These are phyloP conservation scores for Drosophila fuyamai DNA, from an alignment of 1,140 invertebrate genomes.

Conservation along the genomic window DNA sequence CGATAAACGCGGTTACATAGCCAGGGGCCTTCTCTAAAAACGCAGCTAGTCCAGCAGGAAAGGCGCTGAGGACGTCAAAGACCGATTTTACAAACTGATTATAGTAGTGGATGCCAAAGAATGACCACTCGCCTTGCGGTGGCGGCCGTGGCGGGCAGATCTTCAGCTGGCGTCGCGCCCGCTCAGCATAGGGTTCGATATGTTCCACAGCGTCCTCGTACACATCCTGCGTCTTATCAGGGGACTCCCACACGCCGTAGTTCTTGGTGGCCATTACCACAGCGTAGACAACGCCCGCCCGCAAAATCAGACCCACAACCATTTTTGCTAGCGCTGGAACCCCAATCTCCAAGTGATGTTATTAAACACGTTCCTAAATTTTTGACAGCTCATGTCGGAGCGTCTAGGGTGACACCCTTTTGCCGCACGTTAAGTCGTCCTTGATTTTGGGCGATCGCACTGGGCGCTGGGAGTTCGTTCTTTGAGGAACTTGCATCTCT, in stretches of 20 bases:
- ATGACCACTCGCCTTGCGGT: constrained; percentile 45
- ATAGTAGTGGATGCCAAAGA: constrained; percentile 55
- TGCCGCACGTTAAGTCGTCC: constrained; percentile 62
- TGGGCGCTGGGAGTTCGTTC: neutral
- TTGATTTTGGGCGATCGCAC: constrained; percentile 58
- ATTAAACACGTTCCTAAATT: constrained; percentile 1
- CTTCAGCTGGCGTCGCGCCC: constrained; percentile 30
- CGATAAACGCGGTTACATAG: neutral
- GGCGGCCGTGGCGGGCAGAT: constrained; percentile 50
- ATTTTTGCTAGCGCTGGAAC: constrained; percentile 21
- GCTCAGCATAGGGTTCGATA: constrained; percentile 30
- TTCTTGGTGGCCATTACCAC: constrained; percentile 45
- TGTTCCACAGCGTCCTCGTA: constrained; percentile 16
- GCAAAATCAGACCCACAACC: constrained; percentile 51
- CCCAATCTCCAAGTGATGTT: constrained; percentile 3
- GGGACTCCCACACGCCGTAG: constrained; percentile 53
- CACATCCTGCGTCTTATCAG: constrained; percentile 36
- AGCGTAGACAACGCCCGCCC: constrained; percentile 51
- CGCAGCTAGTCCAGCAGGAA: constrained; percentile 25
- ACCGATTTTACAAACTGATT: constrained; percentile 48
- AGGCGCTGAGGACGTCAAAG: constrained; percentile 31
- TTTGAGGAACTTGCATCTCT: neutral
- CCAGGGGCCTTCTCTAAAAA: constrained; percentile 25
- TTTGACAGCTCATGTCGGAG: constrained; percentile 18
- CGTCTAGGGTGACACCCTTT: constrained; percentile 32